Evolutionary conservation across 2,888 invertebrate species (phyloP).

Genomic region (Melieria crassipennis): DNA sequence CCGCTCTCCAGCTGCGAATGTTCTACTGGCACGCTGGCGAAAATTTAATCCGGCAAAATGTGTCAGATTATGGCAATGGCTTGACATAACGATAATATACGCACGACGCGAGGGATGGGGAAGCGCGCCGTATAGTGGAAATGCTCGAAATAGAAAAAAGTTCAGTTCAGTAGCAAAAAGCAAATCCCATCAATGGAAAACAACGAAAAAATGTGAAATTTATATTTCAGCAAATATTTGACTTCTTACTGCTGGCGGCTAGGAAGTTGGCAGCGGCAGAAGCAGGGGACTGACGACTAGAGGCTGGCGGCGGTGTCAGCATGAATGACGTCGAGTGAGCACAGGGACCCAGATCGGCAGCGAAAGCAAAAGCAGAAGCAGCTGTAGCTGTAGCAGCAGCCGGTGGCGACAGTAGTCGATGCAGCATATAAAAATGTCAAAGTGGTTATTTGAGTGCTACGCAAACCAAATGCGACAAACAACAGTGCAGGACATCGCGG

Average conservation of each 20-base stretch:
- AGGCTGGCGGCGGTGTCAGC: no score
- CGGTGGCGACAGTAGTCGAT: no score
- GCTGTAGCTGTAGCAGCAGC: no score
- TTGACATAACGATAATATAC: conserved; percentile 29
- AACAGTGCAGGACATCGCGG: not conserved
- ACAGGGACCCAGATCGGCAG: no score
- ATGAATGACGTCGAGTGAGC: no score
- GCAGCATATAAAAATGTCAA: conserved; percentile 20
- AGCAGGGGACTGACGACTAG: no score
- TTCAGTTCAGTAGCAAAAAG: no score
- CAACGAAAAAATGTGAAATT: conserved; percentile 24
- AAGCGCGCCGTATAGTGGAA: no score
- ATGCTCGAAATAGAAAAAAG: no score
- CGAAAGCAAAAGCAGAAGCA: no score
- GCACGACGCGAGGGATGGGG: no score
- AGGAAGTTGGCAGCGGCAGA: no score
- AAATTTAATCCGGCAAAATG: conserved; percentile 36
- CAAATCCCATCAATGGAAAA: not conserved
- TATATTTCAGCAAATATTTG: conserved; percentile 36
- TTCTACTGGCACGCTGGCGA: conserved; percentile 20
- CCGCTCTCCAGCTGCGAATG: conserved; percentile 12
- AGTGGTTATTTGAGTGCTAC: conserved; percentile 23
- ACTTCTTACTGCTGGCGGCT: conserved; percentile 13
- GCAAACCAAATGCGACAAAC: conserved; percentile 11
- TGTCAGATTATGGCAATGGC: conserved; percentile 34